These are phyloP conservation scores for Drosophila truncata DNA, from an alignment of 1,140 invertebrate species.

Conservation along the genomic window DNA sequence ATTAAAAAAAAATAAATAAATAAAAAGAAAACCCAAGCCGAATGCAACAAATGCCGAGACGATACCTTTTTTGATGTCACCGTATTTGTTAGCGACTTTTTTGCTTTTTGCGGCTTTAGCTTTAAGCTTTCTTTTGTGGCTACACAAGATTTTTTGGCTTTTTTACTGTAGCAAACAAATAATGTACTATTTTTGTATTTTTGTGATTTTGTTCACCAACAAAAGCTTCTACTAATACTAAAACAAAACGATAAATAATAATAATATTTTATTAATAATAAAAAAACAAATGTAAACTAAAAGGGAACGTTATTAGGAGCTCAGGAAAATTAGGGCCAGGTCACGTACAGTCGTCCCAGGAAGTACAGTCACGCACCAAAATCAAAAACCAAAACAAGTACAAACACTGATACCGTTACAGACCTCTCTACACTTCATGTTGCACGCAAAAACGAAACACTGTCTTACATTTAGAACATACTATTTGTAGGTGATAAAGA, in stretches of 20 bases:
- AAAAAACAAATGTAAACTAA: slow-evolving; percentile 12
- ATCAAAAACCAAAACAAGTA: slow-evolving; percentile 36
- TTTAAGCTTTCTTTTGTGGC: slow-evolving; percentile 51
- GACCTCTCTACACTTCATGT: slow-evolving; percentile 39
- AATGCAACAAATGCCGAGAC: slow-evolving; percentile 42
- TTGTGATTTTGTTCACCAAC: slow-evolving; percentile 56
- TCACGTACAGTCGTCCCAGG: slow-evolving; percentile 51
- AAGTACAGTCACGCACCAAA: slow-evolving; percentile 49
- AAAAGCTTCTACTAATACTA: slow-evolving; percentile 35
- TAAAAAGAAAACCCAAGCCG: slow-evolving; percentile 30
- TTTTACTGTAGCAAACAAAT: slow-evolving; percentile 33
- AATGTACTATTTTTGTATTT: slow-evolving; percentile 45
- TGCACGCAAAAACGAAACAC: slow-evolving; percentile 43
- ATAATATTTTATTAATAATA: background rate
- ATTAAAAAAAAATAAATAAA: slow-evolving; percentile 10
- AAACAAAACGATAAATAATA: slow-evolving; percentile 2
- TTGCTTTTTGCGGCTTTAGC: slow-evolving; percentile 76
- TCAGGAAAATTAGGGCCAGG: slow-evolving; percentile 17
- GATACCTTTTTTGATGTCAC: slow-evolving; percentile 51
- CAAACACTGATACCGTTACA: slow-evolving; percentile 38
- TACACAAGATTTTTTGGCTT: slow-evolving; percentile 43
- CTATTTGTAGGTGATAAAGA: slow-evolving; percentile 43
- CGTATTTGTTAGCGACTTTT: slow-evolving; percentile 47
- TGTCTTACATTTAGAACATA: slow-evolving; percentile 39
- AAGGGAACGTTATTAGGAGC: background rate